Evolutionary conservation across 2,888 invertebrate genomes (phyloP), one percentile per base, ranked within the genome.

Genomic region (Poecilus cupreus): DNA sequence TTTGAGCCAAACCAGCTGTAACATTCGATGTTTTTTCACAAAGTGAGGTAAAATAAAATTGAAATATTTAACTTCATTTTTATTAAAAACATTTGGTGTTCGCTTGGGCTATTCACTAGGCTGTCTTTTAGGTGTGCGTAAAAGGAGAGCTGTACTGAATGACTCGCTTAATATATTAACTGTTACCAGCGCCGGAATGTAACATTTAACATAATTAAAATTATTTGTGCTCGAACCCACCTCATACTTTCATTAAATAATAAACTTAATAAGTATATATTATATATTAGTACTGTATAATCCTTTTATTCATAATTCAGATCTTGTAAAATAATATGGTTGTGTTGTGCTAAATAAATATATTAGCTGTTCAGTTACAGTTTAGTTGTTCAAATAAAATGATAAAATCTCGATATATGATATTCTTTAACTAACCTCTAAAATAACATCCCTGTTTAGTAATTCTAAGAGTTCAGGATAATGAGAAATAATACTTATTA

Each of bases 251-350:
- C 26, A 54, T 37, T 51, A 13, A 76, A 70, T 51, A 51, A 49
- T 79, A 64, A 24, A 70, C 37, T 51, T 43, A 68, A 57, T 57
- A 76, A 32, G 49, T 75, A 70, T 39, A 24, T 60, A 60, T n/a
- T n/a, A n/a, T n/a, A 60, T 79, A 79, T 79, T 64, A 64, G 60
- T 79, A 68, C 51, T 60, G 49, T 68, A 78, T 46, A 79, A 79
- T 79, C 79, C 49, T 79, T 83, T 84, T 83, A 83, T 87, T 86
- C 86, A 86, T 86, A 87, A 87, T 86, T 87, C 83, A 84, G 84
- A 85, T 88, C 87, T 86, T 88, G 88, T 88, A 88, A 85, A 86
- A 87, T 88, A 87, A 86, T 86, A 86, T 87, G 85, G 85, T 88
- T 87, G 87, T 87, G 86, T 87, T 88, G 87, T 88, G 86, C 85